phyloP scores from a whole-genome alignment of 2,888 invertebrate species.

The Drosophila anomalata region DNA sequence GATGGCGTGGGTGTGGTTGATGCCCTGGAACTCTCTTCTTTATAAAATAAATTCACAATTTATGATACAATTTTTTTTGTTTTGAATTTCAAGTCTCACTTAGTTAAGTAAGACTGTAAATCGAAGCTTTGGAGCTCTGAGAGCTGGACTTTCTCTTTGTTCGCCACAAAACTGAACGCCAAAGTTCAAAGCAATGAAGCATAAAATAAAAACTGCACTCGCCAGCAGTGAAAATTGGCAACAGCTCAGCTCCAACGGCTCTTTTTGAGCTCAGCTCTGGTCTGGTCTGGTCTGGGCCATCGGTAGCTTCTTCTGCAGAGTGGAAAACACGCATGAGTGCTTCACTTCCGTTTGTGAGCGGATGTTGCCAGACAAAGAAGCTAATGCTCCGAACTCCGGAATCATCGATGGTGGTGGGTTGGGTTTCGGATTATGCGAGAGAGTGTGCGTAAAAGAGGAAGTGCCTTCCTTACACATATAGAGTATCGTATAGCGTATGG shows the following conservation, averaged over 20 bases:
- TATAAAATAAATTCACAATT: too few relatives aligned
- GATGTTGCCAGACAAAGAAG: conserved; percentile 66
- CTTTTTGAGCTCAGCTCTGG: conserved; percentile 31
- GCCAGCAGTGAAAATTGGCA: conserved; percentile 59
- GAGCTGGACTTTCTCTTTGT: conserved; percentile 72
- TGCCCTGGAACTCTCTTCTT: not conserved
- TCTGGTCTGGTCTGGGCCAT: conserved; percentile 1
- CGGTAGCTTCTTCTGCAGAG: conserved; percentile 46
- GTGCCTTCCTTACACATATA: conserved; percentile 31
- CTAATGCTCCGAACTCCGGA: conserved; percentile 28
- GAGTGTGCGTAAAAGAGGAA: conserved; percentile 58
- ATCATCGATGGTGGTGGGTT: conserved; percentile 26
- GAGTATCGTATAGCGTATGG: conserved; percentile 36
- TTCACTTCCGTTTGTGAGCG: conserved; percentile 77
- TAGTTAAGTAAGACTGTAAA: conserved; percentile 1
- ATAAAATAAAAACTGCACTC: conserved; percentile 52
- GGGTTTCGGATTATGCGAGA: conserved; percentile 39
- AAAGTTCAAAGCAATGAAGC: conserved; percentile 78
- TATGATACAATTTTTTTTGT: too few relatives aligned
- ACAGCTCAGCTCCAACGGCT: conserved; percentile 41
- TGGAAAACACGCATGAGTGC: conserved; percentile 74
- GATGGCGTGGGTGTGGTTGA: conserved; percentile 27
- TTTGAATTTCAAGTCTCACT: not conserved
- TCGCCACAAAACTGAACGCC: conserved; percentile 63
- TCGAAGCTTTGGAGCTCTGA: conserved; percentile 6